Evolutionary conservation across 2,888 invertebrate species (phyloP).

Genomic region (Polyommatus icarus): DNA sequence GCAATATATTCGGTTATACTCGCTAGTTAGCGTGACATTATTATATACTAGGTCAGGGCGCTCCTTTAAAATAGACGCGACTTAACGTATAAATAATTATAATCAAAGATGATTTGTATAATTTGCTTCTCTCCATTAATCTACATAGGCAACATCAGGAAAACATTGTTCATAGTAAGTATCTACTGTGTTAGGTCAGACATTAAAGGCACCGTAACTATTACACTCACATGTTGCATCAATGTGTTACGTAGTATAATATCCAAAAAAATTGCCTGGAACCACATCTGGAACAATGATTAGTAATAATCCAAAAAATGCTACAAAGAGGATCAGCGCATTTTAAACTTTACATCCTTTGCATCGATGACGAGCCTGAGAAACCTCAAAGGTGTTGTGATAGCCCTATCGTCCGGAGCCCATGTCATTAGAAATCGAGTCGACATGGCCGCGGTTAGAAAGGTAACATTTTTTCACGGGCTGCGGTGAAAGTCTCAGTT

Average conservation of each 20-base stretch:
- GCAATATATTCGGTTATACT: neutral
- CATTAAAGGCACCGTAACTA: too few species aligned
- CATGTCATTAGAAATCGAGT: slow-evolving; percentile 45
- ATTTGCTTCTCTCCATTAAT: neutral
- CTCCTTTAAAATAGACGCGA: neutral
- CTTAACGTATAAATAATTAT: neutral
- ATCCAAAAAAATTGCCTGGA: too few species aligned
- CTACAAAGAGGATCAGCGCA: too few species aligned
- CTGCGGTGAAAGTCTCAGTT: slow-evolving; percentile 64
- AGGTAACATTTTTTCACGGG: slow-evolving; percentile 67
- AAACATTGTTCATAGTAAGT: too few species aligned
- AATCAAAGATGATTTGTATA: neutral
- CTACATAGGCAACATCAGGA: too few species aligned
- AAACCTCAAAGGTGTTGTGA: neutral
- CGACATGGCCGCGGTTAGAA: slow-evolving; percentile 60
- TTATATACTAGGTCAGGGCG: neutral
- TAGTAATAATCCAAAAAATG: too few species aligned
- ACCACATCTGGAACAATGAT: too few species aligned
- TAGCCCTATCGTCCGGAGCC: slow-evolving; percentile 33
- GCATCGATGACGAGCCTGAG: neutral
- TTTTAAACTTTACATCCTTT: neutral
- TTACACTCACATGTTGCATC: too few species aligned
- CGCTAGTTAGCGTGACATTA: neutral
- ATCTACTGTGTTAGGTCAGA: too few species aligned
- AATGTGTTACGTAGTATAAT: too few species aligned